Evolutionary conservation across 2,888 invertebrate species (phyloP).

Genomic region (Cantharis rustica): DNA sequence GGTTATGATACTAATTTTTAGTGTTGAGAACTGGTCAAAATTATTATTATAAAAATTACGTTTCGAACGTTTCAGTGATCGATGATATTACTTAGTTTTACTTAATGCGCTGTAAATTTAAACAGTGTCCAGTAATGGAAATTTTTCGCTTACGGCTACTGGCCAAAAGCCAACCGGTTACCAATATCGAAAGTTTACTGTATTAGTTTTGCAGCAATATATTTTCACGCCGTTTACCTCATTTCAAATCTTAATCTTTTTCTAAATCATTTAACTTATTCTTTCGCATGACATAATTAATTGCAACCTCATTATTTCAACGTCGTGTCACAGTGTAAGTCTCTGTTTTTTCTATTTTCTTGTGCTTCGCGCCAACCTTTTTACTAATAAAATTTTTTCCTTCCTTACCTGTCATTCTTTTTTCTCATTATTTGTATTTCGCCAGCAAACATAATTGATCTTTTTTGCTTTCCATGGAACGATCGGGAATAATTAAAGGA

Average conservation of each 20-base stretch:
- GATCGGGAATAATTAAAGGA: neutral
- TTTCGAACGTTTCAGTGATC: no score
- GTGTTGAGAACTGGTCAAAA: no score
- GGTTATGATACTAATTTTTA: no score
- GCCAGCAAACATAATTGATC: neutral
- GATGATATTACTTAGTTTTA: neutral
- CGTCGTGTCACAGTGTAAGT: neutral
- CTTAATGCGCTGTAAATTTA: neutral
- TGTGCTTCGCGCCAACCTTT: neutral
- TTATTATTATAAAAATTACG: no score
- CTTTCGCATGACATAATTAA: neutral
- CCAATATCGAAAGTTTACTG: neutral
- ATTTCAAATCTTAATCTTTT: neutral
- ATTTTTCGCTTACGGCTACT: neutral
- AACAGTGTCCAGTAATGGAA: neutral
- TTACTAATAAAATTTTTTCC: neutral
- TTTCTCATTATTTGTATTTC: neutral
- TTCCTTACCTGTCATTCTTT: neutral
- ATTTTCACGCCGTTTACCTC: neutral
- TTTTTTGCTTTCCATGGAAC: neutral
- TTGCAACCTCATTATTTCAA: neutral
- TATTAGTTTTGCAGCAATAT: neutral
- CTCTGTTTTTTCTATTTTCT: neutral
- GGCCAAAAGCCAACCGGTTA: neutral
- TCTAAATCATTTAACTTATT: neutral